A percentile compares a stretch with the other conserved stretches of the same genome.
Conservation (phyloP, 2,113 vertebrate genomes). For the Nothoprocta pentlandii region DNA sequence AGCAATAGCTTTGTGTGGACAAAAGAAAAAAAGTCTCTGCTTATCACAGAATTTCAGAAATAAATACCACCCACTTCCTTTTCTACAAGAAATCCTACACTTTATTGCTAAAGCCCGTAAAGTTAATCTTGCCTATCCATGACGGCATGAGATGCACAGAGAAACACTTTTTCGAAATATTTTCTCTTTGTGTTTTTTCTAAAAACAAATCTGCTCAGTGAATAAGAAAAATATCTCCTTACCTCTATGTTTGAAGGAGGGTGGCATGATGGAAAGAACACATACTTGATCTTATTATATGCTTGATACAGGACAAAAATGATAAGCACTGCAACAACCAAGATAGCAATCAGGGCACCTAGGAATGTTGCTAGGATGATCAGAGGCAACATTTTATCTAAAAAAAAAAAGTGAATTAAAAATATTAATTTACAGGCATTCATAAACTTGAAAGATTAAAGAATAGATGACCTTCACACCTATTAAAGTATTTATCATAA, state of each 20-base stretch:
- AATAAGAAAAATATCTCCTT: background rate
- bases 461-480: background rate
- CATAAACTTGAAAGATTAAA: background rate
- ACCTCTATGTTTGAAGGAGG: constrained; percentile 75
- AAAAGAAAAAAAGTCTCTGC: background rate
- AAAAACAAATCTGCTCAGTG: background rate
- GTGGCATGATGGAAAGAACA: constrained; percentile 75
- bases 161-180: background rate
- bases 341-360: background rate
- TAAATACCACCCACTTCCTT: background rate
- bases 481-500: background rate
- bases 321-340: rapidly evolving
- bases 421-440: background rate
- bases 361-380: background rate
- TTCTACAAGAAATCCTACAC: background rate
- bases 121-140: no score
- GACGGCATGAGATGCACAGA: no score
- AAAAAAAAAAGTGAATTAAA: constrained; percentile 34
- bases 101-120: no score
- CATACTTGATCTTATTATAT: constrained; percentile 21
- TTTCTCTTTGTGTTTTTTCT: background rate
- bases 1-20: background rate
- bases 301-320: background rate
- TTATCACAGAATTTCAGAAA: background rate
- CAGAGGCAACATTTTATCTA: background rate